These are phyloP conservation scores for Paramormyrops kingsleyae DNA, from an alignment of 2,113 vertebrate species.

Conservation along the genomic window DNA sequence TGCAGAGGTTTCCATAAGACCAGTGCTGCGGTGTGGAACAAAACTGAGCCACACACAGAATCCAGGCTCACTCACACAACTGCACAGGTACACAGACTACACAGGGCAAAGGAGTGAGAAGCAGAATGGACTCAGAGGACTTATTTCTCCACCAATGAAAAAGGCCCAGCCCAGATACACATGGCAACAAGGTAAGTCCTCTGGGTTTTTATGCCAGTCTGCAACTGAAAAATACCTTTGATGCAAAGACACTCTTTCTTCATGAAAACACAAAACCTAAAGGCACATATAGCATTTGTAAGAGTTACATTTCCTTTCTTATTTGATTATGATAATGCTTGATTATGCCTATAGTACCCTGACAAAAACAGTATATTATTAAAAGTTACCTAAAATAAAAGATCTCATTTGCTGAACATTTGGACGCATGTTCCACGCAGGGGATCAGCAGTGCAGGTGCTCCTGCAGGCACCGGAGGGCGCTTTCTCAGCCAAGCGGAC, in stretches of 20 bases:
- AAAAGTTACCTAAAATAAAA: neutral
- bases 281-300: neutral
- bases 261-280: neutral
- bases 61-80: neutral
- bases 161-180: neutral
- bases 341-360: neutral
- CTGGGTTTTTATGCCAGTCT: neutral
- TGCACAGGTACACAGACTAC: neutral
- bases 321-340: neutral
- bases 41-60: neutral
- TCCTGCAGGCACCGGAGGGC: neutral
- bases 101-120: neutral
- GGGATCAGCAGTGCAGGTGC: neutral
- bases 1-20: neutral
- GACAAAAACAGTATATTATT: neutral
- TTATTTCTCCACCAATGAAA: neutral
- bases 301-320: neutral
- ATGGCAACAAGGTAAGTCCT: conserved; percentile 10
- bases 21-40: neutral
- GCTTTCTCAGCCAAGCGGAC: neutral
- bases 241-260: neutral
- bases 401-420: neutral
- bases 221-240: neutral
- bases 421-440: neutral
- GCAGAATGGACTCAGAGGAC: neutral